A percentile compares a stretch with the other conserved stretches of the same genome.
phyloP scores from a whole-genome alignment of 2,797 vertebrate species.

The Ctenopoma kingsleyae region DNA sequence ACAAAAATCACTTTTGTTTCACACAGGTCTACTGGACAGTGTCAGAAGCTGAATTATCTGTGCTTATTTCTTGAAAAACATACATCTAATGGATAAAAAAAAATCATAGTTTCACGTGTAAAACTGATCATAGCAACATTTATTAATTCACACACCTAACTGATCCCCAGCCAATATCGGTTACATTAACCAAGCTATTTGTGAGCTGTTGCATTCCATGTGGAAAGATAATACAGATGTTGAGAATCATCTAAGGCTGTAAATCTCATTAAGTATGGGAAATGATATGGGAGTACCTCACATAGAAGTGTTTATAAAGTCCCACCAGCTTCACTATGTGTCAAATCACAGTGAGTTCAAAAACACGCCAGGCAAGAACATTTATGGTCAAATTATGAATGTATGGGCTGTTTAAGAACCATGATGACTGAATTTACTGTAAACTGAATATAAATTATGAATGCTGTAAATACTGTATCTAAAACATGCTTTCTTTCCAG shows the following conservation, averaged over 20 bases:
- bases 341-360: constrained; percentile 28
- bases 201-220: constrained; percentile 38
- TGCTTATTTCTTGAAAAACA: background rate
- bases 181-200: constrained; percentile 38
- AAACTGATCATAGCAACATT: constrained; percentile 25
- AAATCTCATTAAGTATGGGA: constrained; percentile 61
- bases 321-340: constrained; percentile 13
- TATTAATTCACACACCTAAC: constrained; percentile 41
- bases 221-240: constrained; percentile 60
- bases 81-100: constrained; percentile 1
- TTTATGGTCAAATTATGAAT: constrained; percentile 13
- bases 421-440: background rate
- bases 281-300: constrained; percentile 14
- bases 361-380: constrained; percentile 14
- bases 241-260: constrained; percentile 48
- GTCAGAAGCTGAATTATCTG: constrained; percentile 13
- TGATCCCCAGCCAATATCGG: constrained; percentile 14
- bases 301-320: constrained; percentile 43
- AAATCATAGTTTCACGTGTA: constrained; percentile 7
- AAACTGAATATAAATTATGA: background rate
- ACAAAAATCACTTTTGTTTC: constrained; percentile 9
- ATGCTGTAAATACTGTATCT: constrained; percentile 12
- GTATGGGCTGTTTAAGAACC: constrained; percentile 16
- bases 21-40: constrained; percentile 7
- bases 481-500: constrained; percentile 27